Evolutionary conservation across 1,140 invertebrate genomes (phyloP), one percentile per base, ranked within the genome.

Genomic region (Scylla paramamosain): DNA sequence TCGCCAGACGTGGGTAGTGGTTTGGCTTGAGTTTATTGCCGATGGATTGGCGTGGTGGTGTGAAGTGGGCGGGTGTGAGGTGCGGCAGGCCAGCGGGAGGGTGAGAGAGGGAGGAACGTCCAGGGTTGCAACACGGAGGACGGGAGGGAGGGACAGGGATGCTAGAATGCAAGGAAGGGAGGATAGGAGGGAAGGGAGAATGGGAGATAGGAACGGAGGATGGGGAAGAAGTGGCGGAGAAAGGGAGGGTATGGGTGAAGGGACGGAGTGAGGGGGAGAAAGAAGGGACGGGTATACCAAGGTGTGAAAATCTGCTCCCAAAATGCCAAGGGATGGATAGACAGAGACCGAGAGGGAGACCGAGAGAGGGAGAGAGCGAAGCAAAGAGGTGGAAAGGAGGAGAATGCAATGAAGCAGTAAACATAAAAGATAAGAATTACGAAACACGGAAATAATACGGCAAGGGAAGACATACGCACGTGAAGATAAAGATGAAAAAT

Each of bases 31-130:
- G 94, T 95, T 95, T 95, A 95, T 92, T 28, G 91, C 52, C 94
- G 90, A 95, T 95, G 83, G 94, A 95, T 95, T 95, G 94, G 94
- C 83, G 87, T 52, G 52, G 86, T 77, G 94, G 94, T 95, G 94
- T 95, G 94, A 95, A 95, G 94, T 89, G 94, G 94, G 94, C 83
- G 94, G 94, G 94, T 67, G 91, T 28, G 39, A 32, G 46, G 29
- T 10, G 39, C 32, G 52, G 84, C 29, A 77, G 39, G 59, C 10
- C 12, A 59, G 20, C 52, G 67, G 67, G 16, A 0, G 82, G 29
- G 48, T 12, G 45, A 20, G n/a, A 52, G 59, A n/a, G 46, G 67
- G 52, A 28, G 92, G 12, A 39, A 83, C 16, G 67, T 48, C 6
- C 52, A 77, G 39, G 16, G 0, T 32, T 29, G 67, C 48, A 14